Percentiles rank a stretch among this genome's conserved stretches.
phyloP scores from a whole-genome alignment of 2,888 invertebrate species.

The Phlogophora meticulosa region DNA sequence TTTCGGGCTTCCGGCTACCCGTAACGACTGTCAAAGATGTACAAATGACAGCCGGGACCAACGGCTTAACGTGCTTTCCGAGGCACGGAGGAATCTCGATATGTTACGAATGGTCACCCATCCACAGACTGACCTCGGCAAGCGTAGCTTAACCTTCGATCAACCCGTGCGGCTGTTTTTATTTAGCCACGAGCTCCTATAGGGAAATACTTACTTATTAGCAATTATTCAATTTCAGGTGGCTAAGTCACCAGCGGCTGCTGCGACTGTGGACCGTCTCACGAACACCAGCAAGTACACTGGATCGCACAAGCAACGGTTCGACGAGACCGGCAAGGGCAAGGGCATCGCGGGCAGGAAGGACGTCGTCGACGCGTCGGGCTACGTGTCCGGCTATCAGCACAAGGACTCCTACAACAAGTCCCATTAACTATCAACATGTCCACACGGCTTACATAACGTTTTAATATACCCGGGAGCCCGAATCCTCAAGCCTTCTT shows the following conservation, averaged over 20 bases:
- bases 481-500: slow-evolving; percentile 38
- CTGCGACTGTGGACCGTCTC: slow-evolving; percentile 93
- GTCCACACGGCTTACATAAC: slow-evolving; percentile 40
- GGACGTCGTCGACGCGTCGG: slow-evolving; percentile 93
- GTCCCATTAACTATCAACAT: slow-evolving; percentile 82
- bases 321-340: slow-evolving; percentile 96
- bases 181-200: too few species aligned
- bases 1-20: too few species aligned
- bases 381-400: slow-evolving; percentile 96
- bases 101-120: too few species aligned
- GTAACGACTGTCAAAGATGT: too few species aligned
- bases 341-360: slow-evolving; percentile 96
- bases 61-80: too few species aligned
- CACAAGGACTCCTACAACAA: slow-evolving; percentile 95
- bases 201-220: background rate
- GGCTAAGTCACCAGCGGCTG: slow-evolving; percentile 86
- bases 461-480: slow-evolving; percentile 27
- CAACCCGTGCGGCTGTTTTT: too few species aligned
- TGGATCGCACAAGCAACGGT: slow-evolving; percentile 96
- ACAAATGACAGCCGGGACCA: too few species aligned
- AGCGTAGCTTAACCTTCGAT: too few species aligned
- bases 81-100: too few species aligned
- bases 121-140: too few species aligned
- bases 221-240: slow-evolving; percentile 75
- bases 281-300: slow-evolving; percentile 97